Percentiles rank a stretch among this genome's conserved stretches.
phyloP scores from a whole-genome alignment of 2,888 invertebrate species.

The Phengaris arion region DNA sequence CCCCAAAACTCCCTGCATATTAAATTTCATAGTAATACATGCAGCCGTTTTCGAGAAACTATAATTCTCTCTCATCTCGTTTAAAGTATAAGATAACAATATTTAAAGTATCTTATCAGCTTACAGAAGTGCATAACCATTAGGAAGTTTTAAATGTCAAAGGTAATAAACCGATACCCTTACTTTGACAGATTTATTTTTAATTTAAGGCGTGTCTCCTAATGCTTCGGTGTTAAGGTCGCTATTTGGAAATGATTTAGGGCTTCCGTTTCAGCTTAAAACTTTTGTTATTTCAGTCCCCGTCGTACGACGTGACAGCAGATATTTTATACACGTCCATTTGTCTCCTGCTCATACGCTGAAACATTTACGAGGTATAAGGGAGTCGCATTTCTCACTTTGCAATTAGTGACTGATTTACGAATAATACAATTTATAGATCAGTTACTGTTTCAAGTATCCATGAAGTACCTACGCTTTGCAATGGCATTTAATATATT shows the following conservation, averaged over 20 bases:
- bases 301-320: constrained; percentile 67
- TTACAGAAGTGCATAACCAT: neutral
- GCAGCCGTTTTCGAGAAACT: no score
- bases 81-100: neutral
- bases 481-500: neutral
- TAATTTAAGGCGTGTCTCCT: constrained; percentile 1
- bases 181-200: constrained; percentile 21
- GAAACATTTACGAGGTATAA: constrained; percentile 78
- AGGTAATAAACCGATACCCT: constrained; percentile 14
- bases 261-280: constrained; percentile 61
- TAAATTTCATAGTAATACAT: no score
- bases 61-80: no score
- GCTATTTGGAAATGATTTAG: constrained; percentile 44
- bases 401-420: constrained; percentile 67
- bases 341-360: constrained; percentile 67
- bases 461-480: no score
- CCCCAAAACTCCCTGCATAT: no score
- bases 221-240: constrained; percentile 48
- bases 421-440: constrained; percentile 35
- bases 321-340: constrained; percentile 71
- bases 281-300: constrained; percentile 75
- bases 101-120: neutral
- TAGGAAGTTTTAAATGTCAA: constrained; percentile 19
- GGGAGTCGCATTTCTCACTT: constrained; percentile 46
- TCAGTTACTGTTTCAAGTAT: constrained; percentile 36